phyloP scores from a whole-genome alignment of 2,888 invertebrate genomes.

The Tyria jacobaeae region DNA sequence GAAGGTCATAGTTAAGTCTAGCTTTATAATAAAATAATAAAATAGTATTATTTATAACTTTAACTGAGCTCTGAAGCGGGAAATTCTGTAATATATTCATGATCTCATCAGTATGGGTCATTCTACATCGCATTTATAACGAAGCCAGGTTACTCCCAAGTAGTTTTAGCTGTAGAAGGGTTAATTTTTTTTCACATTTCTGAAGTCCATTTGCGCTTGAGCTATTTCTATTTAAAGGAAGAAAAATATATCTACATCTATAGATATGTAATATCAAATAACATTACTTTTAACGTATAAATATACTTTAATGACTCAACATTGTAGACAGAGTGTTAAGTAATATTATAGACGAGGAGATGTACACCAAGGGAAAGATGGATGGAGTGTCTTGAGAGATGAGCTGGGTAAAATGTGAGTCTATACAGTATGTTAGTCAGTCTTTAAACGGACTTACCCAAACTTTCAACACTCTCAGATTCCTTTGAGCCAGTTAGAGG shows the following conservation, averaged over 20 bases:
- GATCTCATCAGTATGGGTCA: slow-evolving; percentile 31
- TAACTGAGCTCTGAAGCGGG: slow-evolving; percentile 20
- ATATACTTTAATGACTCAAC: too few relatives aligned
- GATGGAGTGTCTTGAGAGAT: too few relatives aligned
- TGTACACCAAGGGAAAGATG: too few relatives aligned
- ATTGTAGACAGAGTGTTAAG: too few relatives aligned
- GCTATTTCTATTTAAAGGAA: neutral
- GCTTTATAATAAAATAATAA: slow-evolving; percentile 30
- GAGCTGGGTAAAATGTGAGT: too few relatives aligned
- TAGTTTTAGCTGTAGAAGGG: slow-evolving; percentile 21
- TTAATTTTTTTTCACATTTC: slow-evolving; percentile 9
- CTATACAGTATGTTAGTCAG: neutral
- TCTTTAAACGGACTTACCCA: slow-evolving; percentile 63
- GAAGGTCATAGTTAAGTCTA: slow-evolving; percentile 12
- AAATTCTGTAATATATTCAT: slow-evolving; percentile 41
- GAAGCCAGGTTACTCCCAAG: slow-evolving; percentile 3
- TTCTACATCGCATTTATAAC: slow-evolving; percentile 35
- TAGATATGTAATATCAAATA: neutral
- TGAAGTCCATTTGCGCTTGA: neutral
- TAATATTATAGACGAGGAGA: too few relatives aligned
- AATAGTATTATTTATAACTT: too few relatives aligned
- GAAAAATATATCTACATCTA: neutral
- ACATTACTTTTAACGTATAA: neutral
- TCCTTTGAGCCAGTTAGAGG: slow-evolving; percentile 80
- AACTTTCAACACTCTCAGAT: slow-evolving; percentile 80